Conservation (phyloP, 1,140 invertebrate species). For the Planococcus citri region DNA sequence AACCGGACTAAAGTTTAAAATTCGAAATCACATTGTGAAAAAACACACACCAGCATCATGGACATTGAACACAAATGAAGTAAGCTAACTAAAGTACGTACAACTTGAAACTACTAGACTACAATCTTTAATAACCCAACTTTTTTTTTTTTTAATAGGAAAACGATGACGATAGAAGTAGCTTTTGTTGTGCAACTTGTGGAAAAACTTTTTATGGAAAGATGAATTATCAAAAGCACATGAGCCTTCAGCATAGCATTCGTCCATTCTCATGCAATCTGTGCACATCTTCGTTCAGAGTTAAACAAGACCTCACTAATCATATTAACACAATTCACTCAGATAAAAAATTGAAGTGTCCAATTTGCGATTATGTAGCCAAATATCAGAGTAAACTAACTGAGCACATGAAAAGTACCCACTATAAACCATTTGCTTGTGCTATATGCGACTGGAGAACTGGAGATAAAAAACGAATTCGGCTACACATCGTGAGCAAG, state of each 20-base stretch:
- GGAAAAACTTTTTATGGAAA: not conserved
- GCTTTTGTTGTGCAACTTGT: not conserved
- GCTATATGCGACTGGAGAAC: constrained; percentile 41
- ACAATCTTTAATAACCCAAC: too few species aligned
- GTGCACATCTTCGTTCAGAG: constrained; percentile 36
- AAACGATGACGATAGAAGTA: not conserved
- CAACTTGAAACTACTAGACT: too few species aligned
- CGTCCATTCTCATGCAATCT: constrained; percentile 41
- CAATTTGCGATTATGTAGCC: too few species aligned
- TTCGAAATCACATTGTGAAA: too few species aligned
- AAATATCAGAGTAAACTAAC: too few species aligned
- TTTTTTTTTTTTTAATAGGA: constrained; percentile 4
- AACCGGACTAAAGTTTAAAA: too few species aligned
- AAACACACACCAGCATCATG: too few species aligned
- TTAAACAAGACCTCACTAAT: constrained; percentile 24
- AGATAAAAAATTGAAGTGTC: constrained; percentile 40
- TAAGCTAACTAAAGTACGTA: too few species aligned
- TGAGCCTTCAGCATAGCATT: constrained; percentile 37
- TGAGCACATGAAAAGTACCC: too few species aligned
- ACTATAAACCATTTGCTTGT: too few species aligned
- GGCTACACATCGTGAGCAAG: constrained; percentile 40
- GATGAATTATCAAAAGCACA: constrained; percentile 28
- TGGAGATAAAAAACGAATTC: constrained; percentile 35
- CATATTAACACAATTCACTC: constrained; percentile 24
- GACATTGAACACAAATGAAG: too few species aligned